Base-by-base conservation (phyloP, 1,140 invertebrate genomes). In the Brachionus calyciflorus region DNA sequence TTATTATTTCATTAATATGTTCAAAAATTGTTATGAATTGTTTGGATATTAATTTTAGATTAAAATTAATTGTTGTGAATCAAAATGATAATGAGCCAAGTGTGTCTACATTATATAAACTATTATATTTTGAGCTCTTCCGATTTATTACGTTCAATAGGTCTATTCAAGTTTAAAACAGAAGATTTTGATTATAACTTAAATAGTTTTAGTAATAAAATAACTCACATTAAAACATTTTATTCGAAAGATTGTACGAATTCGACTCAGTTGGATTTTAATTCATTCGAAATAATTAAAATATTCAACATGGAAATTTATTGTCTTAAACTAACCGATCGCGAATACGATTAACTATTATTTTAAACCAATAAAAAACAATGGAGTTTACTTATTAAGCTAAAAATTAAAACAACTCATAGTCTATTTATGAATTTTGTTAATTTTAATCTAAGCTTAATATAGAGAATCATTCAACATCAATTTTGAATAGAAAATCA, bases 41-140 rank as follows among this genome's bases (percentile, higher is more conserved):
- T 30, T 7, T 51, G n/a, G 33, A 73, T 33, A 7, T 41, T 12
- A 1, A 19, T 26, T 40, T 73, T 4, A 28, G 40, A 30, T 19
- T 73, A 17, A n/a, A 48, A 12, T 12, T 73, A 2, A 33, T 28
- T 10, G 24, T 73, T 19, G 9, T 73, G 1, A 73, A 73, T 33
- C 46, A 21, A 26, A 73, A 73, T 30, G 69, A 73, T n/a, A 49
- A 73, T 12, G 69, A 73, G 46, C 69, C 69, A 19, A 24, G n/a
- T 30, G 19, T 73, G 3, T 44, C 4, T 40, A 21, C 19, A 24
- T 4, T 65, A 1, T 24, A 5, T 3, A 10, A 41, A 44, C 3
- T 9, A 19, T 49, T 73, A 21, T n/a, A 9, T 10, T 4, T 19
- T 73, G 0, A 73, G 40, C 21, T 17, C n/a, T 21, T 70, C 44